phyloP scores from a whole-genome alignment of 2,888 invertebrate genomes.

The Aplocera efformata region DNA sequence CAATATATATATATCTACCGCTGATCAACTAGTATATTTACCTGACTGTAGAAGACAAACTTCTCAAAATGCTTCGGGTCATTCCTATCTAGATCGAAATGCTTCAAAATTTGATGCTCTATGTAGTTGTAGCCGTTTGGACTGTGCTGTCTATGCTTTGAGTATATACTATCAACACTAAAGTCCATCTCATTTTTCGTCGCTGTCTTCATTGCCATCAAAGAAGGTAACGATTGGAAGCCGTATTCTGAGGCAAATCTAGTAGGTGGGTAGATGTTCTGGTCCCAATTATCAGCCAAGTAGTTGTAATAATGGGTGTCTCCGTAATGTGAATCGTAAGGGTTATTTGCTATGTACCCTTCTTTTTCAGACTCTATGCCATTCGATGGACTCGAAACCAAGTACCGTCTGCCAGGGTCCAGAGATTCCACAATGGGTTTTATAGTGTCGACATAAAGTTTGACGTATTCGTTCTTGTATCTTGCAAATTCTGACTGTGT shows the following conservation, averaged over 20 bases:
- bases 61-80: constrained; percentile 81
- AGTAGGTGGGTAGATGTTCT: constrained; percentile 87
- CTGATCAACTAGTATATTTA: constrained; percentile 60
- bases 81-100: constrained; percentile 81
- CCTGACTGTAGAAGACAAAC: constrained; percentile 92
- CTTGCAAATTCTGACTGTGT: constrained; percentile 71
- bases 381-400: constrained; percentile 96
- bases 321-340: constrained; percentile 89
- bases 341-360: constrained; percentile 88
- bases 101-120: constrained; percentile 79
- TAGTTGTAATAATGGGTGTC: constrained; percentile 97
- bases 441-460: constrained; percentile 90
- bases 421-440: constrained; percentile 81
- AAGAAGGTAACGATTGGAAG: constrained; percentile 92
- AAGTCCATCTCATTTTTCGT: constrained; percentile 76
- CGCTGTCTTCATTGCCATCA: constrained; percentile 83
- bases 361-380: constrained; percentile 86
- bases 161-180: constrained; percentile 78
- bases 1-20: too few species aligned
- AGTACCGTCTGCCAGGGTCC: constrained; percentile 84
- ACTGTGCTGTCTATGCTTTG: constrained; percentile 93
- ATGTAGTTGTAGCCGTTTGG: constrained; percentile 85
- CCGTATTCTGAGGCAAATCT: constrained; percentile 98
- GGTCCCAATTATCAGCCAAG: constrained; percentile 88
- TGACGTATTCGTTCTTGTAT: constrained; percentile 88